These are phyloP conservation scores for Poecile atricapillus DNA, from an alignment of 2,113 vertebrate species.

Conservation along the genomic window DNA sequence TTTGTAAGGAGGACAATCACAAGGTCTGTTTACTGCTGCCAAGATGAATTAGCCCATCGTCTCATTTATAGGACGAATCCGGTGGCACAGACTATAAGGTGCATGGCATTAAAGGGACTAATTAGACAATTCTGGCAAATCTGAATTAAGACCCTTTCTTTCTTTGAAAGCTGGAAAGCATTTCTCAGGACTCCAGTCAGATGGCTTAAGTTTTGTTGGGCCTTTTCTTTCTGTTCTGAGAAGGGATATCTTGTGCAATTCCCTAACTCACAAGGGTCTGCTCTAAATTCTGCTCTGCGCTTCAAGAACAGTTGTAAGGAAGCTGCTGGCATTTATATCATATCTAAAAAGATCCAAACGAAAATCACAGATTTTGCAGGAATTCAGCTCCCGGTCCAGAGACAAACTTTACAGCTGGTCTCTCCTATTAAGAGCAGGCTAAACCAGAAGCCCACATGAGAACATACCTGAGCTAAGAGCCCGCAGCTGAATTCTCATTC, in stretches of 20 bases:
- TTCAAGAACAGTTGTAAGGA: conserved; percentile 45
- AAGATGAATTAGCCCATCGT: conserved; percentile 62
- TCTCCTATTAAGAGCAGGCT: not conserved
- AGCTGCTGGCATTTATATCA: conserved; percentile 46
- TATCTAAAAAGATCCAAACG: conserved; percentile 7
- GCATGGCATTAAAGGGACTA: conserved; percentile 43
- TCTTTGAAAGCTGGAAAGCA: conserved; percentile 41
- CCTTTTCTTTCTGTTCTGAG: conserved; percentile 19
- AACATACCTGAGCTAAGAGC: conserved; percentile 34
- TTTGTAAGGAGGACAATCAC: conserved; percentile 47
- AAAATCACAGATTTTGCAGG: conserved; percentile 30
- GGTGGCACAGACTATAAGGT: conserved; percentile 44
- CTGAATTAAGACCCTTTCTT: conserved; percentile 51
- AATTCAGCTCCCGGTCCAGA: conserved; percentile 19
- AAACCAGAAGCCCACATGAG: conserved; percentile 16
- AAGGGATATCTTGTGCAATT: conserved; percentile 23
- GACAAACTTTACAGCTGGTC: conserved; percentile 42
- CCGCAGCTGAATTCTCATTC: conserved; percentile 31
- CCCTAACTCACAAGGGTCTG: conserved; percentile 3
- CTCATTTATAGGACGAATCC: conserved; percentile 50
- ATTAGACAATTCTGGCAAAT: conserved; percentile 61
- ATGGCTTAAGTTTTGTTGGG: conserved; percentile 28
- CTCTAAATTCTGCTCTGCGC: conserved; percentile 15
- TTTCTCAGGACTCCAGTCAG: conserved; percentile 28
- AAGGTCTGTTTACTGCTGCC: conserved; percentile 54